phyloP scores from a whole-genome alignment of 2,888 invertebrate genomes.

The Serripes groenlandicus region DNA sequence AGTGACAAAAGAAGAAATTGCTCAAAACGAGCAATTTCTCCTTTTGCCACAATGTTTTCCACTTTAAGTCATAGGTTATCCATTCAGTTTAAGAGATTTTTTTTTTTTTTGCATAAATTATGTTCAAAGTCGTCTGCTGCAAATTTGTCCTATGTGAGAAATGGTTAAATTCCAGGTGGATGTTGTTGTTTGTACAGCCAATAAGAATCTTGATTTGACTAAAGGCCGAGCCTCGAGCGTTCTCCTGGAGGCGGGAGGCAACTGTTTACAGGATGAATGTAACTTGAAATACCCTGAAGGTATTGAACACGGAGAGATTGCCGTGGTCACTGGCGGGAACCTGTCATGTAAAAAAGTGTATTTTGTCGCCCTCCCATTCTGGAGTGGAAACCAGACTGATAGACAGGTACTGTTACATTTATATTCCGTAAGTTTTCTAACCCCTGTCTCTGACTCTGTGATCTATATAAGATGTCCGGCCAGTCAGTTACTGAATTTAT shows the following conservation, averaged over 20 bases:
- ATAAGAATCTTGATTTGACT: conserved; percentile 56
- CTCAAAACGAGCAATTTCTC: too few relatives aligned
- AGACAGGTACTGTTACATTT: conserved; percentile 46
- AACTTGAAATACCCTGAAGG: conserved; percentile 55
- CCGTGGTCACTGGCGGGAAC: conserved; percentile 51
- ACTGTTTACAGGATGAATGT: conserved; percentile 58
- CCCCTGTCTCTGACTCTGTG: too few relatives aligned
- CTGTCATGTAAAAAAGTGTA: conserved; percentile 64
- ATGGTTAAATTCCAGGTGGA: conserved; percentile 70
- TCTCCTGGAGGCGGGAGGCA: conserved; percentile 59
- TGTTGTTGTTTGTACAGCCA: conserved; percentile 68
- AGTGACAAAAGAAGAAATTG: too few relatives aligned
- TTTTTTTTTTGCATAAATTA: too few relatives aligned
- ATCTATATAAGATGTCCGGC: too few relatives aligned
- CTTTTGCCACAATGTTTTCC: too few relatives aligned
- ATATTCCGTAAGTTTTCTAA: too few relatives aligned
- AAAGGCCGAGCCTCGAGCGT: conserved; percentile 64
- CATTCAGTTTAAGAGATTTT: too few relatives aligned
- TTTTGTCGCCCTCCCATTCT: conserved; percentile 60
- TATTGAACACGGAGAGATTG: conserved; percentile 58
- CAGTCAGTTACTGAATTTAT: too few relatives aligned
- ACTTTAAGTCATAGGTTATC: too few relatives aligned
- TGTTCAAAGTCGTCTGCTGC: too few relatives aligned
- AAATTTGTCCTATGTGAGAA: too few relatives aligned
- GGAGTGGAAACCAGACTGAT: conserved; percentile 43